Evolutionary conservation across 2,888 invertebrate genomes (phyloP), one percentile per base, ranked within the genome.

Genomic region (Eupithecia pulchellata): DNA sequence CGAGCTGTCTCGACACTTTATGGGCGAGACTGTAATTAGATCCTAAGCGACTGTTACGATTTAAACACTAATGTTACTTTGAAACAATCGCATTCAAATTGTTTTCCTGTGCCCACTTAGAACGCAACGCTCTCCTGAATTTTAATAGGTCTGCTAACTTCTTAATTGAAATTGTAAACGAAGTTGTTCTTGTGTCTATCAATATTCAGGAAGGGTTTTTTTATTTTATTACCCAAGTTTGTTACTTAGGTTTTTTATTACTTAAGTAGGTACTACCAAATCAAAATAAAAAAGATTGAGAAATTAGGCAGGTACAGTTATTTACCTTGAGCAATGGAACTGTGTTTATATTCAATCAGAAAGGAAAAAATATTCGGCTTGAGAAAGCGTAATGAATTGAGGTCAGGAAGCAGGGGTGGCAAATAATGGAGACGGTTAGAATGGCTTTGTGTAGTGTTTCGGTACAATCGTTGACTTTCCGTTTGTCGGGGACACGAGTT

Each of bases 81-180:
- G 70, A 78, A 80, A 85, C 83, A 85, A 85, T 85, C 82, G 82
- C 81, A 84, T 82, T 82, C 79, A 78, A 82, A 80, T 81, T 81
- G 83, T 79, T 82, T 82, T 82, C 80, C 80, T 79, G 79, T 75
- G 77, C 81, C 83, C 64, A 69, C 63, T 74, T 71, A 30, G 61
- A 61, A 68, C 82, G 77, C 82, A 81, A 79, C 79, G 82, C 81
- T 81, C 79, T 79, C 80, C 82, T 85, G 86, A 89, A 89, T 89
- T 85, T 85, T 84, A 89, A 89, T 88, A 81, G 83, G 74, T 81
- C 79, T 75, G 81, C 82, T 84, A 89, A 88, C 87, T 89, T 86
- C 84, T 85, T 87, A 89, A 89, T 89, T 88, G 84, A 87, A 89
- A 88, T 88, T 72, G 57, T 68, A 71, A 77, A 69, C 58, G 69